A percentile compares a stretch with the other conserved stretches of the same genome.
These are phyloP conservation scores for Hyposmocoma kahamanoa DNA, from an alignment of 1,140 invertebrate species.

Conservation along the genomic window DNA sequence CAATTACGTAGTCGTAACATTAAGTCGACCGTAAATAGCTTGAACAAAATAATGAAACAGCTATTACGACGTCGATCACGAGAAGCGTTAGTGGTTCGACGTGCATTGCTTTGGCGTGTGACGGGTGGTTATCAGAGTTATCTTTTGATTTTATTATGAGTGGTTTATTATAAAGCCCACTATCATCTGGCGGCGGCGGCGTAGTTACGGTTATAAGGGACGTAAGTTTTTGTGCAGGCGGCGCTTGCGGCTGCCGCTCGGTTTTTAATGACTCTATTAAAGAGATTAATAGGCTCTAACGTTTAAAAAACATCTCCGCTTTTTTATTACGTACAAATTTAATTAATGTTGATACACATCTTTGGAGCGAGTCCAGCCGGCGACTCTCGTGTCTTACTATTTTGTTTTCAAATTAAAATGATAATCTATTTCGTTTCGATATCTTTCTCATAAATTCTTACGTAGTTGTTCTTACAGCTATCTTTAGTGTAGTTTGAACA, in stretches of 20 bases:
- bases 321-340: slow-evolving; percentile 60
- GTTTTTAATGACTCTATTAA: slow-evolving; percentile 67
- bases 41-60: slow-evolving; percentile 30
- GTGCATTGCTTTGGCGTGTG: slow-evolving; percentile 10
- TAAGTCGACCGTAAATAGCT: slow-evolving; percentile 23
- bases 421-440: no score
- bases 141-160: slow-evolving; percentile 24
- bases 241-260: slow-evolving; percentile 39
- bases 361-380: slow-evolving; percentile 12
- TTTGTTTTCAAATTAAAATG: no score
- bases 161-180: slow-evolving; percentile 15
- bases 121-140: slow-evolving; percentile 15
- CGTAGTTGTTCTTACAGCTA: no score
- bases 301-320: slow-evolving; percentile 39
- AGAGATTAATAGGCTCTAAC: slow-evolving; percentile 59
- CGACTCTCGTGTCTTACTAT: no score
- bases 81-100: slow-evolving; percentile 10
- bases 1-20: slow-evolving; percentile 33
- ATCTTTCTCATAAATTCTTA: no score
- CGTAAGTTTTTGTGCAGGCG: slow-evolving; percentile 26
- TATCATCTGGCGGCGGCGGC: slow-evolving; percentile 6
- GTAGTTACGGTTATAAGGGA: slow-evolving; percentile 7
- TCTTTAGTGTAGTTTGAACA: no score
- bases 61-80: slow-evolving; percentile 45
- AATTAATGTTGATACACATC: slow-evolving; percentile 59